These are phyloP conservation scores for Noctuana brunneofusca DNA, from an alignment of 2,888 invertebrate species.

Conservation along the genomic window DNA sequence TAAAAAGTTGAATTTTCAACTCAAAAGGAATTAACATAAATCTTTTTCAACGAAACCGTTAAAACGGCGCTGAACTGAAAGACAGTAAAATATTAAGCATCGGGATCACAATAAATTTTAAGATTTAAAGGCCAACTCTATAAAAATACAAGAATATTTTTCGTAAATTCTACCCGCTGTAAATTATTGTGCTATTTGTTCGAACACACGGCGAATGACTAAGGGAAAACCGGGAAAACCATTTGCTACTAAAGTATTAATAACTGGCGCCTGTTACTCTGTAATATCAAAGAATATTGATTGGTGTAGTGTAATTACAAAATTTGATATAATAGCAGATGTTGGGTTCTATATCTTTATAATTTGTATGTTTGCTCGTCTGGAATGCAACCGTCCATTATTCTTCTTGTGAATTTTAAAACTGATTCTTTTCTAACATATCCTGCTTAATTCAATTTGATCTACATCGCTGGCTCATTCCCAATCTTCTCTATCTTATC, in stretches of 20 bases:
- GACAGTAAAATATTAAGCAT: background rate
- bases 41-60: no score
- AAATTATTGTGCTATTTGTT: background rate
- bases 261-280: background rate
- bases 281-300: background rate
- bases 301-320: no score
- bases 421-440: background rate
- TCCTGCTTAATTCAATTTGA: background rate
- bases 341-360: no score
- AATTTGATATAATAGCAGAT: no score
- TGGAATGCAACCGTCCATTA: no score
- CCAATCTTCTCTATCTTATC: constrained; percentile 48
- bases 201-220: background rate
- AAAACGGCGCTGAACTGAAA: no score
- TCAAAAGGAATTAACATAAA: background rate
- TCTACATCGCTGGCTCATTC: constrained; percentile 8
- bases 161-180: background rate
- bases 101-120: background rate
- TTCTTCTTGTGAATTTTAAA: background rate
- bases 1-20: background rate
- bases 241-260: background rate
- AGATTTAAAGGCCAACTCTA: background rate
- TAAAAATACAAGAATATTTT: no score
- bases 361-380: no score
- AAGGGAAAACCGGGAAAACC: background rate